Base-by-base conservation (phyloP, 1,140 invertebrate species). In the Pectinophora gossypiella region DNA sequence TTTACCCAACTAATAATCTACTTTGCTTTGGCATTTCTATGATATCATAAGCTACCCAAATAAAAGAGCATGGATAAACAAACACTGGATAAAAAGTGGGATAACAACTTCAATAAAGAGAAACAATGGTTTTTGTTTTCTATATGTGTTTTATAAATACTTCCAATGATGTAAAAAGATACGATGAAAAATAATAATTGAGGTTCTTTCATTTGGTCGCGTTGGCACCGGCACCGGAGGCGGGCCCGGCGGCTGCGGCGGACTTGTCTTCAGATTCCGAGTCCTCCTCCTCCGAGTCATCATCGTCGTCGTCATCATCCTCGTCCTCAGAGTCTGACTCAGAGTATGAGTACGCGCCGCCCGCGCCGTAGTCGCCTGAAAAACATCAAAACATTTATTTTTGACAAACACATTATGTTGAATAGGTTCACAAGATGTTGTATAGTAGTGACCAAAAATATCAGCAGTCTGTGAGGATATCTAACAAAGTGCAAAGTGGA, bases 301-400 rank as follows among this genome's bases (percentile, higher is more conserved):
- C 5, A 5, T 89, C 88, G 7, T 90, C 85, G 42, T 86, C 87
- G 12, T 91, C 89, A n/a, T 89, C 82, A 7, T 89, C 88, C 2
- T 90, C 90, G 36, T 89, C 87, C 43, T 91, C 91, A 44, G 90
- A 89, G 56, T 89, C 88, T 12, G 89, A 88, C 56, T 88, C 87
- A 43, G 89, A 87, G 58, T 90, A 88, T n/a, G n/a, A n/a, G 32
- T 89, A 85, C 23, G 89, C 81, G 51, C 76, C 87, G n/a, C 88
- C 85, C 23, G 89, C 88, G 44, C 75, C 79, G 38, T 84, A 86
- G 48, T 68, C 67, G 45, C 72, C 75, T 70, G 49, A n/a, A n/a
- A n/a, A n/a, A n/a, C n/a, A n/a, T n/a, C n/a, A n/a, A n/a, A n/a
- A n/a, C n/a, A n/a, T n/a, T n/a, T n/a, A n/a, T n/a, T n/a, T n/a